Conservation (phyloP, 2,797 vertebrate genomes). For the Phrynocephalus guinanensis region DNA sequence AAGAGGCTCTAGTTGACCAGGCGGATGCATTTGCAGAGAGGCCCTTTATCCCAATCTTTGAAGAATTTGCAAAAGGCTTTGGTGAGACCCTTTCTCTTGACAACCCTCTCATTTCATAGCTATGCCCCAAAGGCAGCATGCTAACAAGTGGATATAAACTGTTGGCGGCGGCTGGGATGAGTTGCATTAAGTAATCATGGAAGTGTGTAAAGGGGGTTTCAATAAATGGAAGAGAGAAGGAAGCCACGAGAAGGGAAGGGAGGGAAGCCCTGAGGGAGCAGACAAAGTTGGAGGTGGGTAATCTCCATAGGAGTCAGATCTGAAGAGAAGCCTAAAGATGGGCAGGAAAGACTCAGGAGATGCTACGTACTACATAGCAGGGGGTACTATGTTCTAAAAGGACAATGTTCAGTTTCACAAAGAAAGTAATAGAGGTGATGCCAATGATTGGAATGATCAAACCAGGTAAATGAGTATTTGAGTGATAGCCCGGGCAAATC, state of each 20-base stretch:
- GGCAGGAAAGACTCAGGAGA: background rate
- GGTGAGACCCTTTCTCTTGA: constrained; percentile 53
- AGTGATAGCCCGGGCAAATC: background rate
- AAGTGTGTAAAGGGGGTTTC: no score
- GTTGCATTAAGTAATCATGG: no score
- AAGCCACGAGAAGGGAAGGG: background rate
- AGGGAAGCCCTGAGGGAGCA: background rate
- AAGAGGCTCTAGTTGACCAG: constrained; percentile 73
- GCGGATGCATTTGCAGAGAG: constrained; percentile 73
- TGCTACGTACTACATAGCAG: background rate
- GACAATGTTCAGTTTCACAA: no score
- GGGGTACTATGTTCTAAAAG: no score
- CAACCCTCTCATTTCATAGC: no score
- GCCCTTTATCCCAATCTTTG: constrained; percentile 66
- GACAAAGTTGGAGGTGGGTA: background rate
- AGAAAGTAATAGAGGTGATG: no score
- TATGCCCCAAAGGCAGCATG: no score
- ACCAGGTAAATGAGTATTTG: background rate
- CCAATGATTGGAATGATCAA: no score
- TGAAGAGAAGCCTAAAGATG: background rate
- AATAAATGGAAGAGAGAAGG: background rate
- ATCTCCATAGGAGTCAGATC: no score
- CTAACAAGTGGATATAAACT: no score
- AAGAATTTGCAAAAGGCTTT: constrained; percentile 64
- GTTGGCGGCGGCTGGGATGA: no score